These are phyloP conservation scores for Chamaetylas fuelleborni DNA, from an alignment of 2,113 vertebrate genomes.

Conservation along the genomic window DNA sequence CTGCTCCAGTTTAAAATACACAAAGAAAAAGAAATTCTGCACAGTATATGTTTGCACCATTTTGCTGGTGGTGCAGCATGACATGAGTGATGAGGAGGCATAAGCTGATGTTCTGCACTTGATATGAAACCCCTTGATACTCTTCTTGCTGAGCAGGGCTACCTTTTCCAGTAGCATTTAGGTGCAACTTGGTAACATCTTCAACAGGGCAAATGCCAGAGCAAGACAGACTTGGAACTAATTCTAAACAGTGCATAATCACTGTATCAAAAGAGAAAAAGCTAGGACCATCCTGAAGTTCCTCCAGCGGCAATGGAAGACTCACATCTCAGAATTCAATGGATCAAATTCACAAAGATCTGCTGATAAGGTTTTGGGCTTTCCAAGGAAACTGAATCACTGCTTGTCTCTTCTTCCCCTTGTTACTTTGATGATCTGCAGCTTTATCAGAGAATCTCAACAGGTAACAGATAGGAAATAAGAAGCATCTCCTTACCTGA, in stretches of 20 bases:
- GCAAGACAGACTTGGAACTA: not conserved
- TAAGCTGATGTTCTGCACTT: not conserved
- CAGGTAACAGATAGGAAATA: not conserved
- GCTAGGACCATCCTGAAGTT: not conserved
- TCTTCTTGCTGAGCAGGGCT: not conserved
- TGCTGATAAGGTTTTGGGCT: not conserved
- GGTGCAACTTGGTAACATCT: not conserved
- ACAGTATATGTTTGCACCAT: not conserved
- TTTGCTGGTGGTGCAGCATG: not conserved
- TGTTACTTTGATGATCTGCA: not conserved
- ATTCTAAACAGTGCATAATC: not conserved
- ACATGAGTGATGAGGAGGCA: not conserved
- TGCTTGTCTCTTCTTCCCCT: not conserved
- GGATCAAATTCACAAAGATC: not conserved
- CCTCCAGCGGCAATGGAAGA: not conserved
- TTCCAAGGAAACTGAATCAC: not conserved
- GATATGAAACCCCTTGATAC: not conserved
- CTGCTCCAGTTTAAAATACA: not conserved
- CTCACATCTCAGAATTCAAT: not conserved
- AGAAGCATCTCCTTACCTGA: constrained; percentile 79
- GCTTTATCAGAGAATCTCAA: not conserved
- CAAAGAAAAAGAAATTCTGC: not conserved
- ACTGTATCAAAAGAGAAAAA: not conserved
- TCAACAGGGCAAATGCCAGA: not conserved
- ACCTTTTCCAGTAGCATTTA: not conserved